These are phyloP conservation scores for Heliothis virescens DNA, from an alignment of 1,140 invertebrate species.

Conservation along the genomic window DNA sequence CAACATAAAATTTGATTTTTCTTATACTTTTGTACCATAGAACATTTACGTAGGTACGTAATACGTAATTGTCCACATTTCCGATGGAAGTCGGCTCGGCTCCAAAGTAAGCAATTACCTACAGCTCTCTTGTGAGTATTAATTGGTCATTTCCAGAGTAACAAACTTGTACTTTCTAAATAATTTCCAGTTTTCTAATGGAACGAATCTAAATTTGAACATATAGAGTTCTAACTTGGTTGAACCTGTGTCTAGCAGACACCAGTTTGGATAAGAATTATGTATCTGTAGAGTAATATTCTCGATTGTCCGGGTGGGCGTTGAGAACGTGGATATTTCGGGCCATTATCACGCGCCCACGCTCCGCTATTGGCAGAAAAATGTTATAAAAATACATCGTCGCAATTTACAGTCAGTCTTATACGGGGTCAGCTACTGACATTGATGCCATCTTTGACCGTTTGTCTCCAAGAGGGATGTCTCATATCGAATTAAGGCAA, in stretches of 20 bases:
- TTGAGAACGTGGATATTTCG: slow-evolving; percentile 79
- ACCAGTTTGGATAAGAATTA: slow-evolving; percentile 55
- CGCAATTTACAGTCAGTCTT: slow-evolving; percentile 68
- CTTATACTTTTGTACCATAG: too few species aligned
- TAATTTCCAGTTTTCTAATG: slow-evolving; percentile 25
- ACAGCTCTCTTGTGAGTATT: slow-evolving; percentile 30
- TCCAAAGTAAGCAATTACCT: slow-evolving; percentile 12
- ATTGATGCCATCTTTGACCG: slow-evolving; percentile 57
- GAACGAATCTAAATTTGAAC: slow-evolving; percentile 6
- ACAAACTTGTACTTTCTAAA: slow-evolving; percentile 39
- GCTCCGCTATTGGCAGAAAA: slow-evolving; percentile 80
- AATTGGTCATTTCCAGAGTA: slow-evolving; percentile 33
- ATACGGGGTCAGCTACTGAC: slow-evolving; percentile 64
- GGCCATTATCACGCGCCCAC: slow-evolving; percentile 78
- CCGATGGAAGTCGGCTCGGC: slow-evolving; percentile 18
- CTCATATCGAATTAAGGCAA: background rate
- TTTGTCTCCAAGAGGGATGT: background rate
- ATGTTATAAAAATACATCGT: slow-evolving; percentile 80
- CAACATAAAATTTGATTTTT: background rate
- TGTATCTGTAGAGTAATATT: slow-evolving; percentile 75
- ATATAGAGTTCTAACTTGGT: slow-evolving; percentile 7
- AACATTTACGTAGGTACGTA: background rate
- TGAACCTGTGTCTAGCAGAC: slow-evolving; percentile 2
- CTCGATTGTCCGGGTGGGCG: slow-evolving; percentile 74
- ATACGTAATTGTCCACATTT: background rate